These are phyloP conservation scores for Urocynchramus pylzowi DNA, from an alignment of 2,113 vertebrate species.

Conservation along the genomic window DNA sequence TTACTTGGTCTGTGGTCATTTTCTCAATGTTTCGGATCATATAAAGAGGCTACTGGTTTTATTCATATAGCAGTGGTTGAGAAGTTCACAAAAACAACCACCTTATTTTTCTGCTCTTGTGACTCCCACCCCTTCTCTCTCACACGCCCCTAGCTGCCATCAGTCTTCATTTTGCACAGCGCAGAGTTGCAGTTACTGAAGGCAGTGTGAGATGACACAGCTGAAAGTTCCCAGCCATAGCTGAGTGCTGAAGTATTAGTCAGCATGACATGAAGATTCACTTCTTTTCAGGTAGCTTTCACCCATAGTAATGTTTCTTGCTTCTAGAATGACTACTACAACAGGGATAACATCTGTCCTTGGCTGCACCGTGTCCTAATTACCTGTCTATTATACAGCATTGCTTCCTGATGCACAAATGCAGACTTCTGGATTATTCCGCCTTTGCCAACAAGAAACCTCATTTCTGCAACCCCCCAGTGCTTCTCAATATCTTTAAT, in stretches of 20 bases:
- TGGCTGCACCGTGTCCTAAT: neutral
- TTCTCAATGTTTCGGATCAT: neutral
- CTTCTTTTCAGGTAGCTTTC: conserved; percentile 68
- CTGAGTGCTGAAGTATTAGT: conserved; percentile 34
- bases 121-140: conserved; percentile 6
- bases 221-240: conserved; percentile 57
- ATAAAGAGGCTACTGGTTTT: conserved; percentile 21
- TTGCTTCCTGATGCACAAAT: neutral
- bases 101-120: neutral
- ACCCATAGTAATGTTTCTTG: conserved; percentile 62
- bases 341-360: conserved; percentile 15
- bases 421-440: neutral
- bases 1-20: neutral
- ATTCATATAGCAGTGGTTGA: neutral
- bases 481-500: neutral
- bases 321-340: conserved; percentile 57
- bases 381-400: neutral
- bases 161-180: neutral
- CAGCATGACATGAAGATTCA: conserved; percentile 49
- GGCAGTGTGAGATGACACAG: conserved; percentile 59
- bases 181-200: neutral
- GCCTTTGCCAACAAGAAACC: neutral
- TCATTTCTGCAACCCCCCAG: neutral
- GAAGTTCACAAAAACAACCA: conserved; percentile 5
- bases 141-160: conserved; percentile 8